Percentiles rank a stretch among this genome's conserved stretches.
Conservation (phyloP, 2,888 invertebrate genomes). For the Charanyca ferruginea region DNA sequence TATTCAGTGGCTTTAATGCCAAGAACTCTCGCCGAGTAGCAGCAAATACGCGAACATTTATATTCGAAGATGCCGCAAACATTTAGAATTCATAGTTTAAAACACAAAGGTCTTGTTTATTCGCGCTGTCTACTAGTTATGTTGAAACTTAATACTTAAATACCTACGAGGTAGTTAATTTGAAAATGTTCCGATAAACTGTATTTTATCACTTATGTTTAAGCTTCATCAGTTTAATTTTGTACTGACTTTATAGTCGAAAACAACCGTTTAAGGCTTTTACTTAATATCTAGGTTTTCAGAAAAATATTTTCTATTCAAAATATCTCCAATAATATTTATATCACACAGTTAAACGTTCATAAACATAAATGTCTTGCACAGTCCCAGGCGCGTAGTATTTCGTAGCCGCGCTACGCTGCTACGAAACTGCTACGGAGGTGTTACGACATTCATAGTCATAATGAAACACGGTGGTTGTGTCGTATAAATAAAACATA, state of each 20-base stretch:
- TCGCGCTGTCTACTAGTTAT: background rate
- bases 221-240: no score
- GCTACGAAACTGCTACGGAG: slow-evolving; percentile 37
- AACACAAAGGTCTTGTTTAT: slow-evolving; percentile 1
- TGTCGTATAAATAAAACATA: slow-evolving; percentile 5
- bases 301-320: background rate
- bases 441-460: slow-evolving; percentile 33
- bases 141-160: no score
- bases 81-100: slow-evolving; percentile 10
- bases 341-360: slow-evolving; percentile 20
- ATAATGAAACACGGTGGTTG: slow-evolving; percentile 18
- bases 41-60: slow-evolving; percentile 33
- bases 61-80: slow-evolving; percentile 16
- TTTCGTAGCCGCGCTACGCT: slow-evolving; percentile 36
- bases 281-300: no score
- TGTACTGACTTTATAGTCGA: no score
- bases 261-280: no score
- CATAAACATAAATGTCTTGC: slow-evolving; percentile 32
- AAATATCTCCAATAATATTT: background rate
- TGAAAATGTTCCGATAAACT: no score
- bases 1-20: slow-evolving; percentile 34
- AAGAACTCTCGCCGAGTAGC: slow-evolving; percentile 25
- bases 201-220: no score
- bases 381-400: slow-evolving; percentile 30
- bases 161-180: no score